Evolutionary conservation across 2,888 invertebrate species (phyloP).

Genomic region (Mycalesis mineus): DNA sequence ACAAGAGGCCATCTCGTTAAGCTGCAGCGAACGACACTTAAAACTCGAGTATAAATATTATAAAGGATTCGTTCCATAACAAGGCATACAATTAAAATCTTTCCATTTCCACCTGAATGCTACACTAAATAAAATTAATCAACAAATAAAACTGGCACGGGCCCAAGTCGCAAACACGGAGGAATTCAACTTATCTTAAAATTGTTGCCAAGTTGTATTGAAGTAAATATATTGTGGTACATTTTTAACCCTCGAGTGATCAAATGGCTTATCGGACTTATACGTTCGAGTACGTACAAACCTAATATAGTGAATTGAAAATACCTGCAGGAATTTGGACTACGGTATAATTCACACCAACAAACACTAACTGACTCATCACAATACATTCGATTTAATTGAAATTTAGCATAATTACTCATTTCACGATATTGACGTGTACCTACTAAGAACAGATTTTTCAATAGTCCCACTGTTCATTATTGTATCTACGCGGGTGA

Average conservation of each 20-base stretch:
- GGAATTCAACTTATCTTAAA: slow-evolving; percentile 20
- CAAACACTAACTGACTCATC: too few relatives aligned
- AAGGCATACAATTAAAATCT: slow-evolving; percentile 26
- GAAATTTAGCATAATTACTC: too few relatives aligned
- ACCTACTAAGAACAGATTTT: too few relatives aligned
- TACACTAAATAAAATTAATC: slow-evolving; percentile 30
- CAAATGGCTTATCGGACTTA: slow-evolving; percentile 8
- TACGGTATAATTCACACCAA: too few relatives aligned
- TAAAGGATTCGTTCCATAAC: slow-evolving; percentile 25
- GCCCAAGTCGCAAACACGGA: slow-evolving; percentile 19
- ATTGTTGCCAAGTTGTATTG: slow-evolving; percentile 21
- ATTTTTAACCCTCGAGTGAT: slow-evolving; percentile 6
- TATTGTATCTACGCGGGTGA: too few relatives aligned
- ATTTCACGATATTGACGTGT: too few relatives aligned
- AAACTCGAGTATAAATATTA: slow-evolving; percentile 4
- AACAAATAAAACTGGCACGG: slow-evolving; percentile 25
- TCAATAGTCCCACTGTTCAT: too few relatives aligned
- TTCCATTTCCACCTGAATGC: slow-evolving; percentile 24
- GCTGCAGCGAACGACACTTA: not conserved
- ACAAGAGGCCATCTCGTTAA: slow-evolving; percentile 3
- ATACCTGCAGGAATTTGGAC: too few relatives aligned
- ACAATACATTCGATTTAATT: too few relatives aligned
- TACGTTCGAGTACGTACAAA: slow-evolving; percentile 12
- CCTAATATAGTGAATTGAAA: not conserved
- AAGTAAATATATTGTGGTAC: slow-evolving; percentile 13